Conservation (phyloP, 2,797 vertebrate species). For the Avahi laniger region DNA sequence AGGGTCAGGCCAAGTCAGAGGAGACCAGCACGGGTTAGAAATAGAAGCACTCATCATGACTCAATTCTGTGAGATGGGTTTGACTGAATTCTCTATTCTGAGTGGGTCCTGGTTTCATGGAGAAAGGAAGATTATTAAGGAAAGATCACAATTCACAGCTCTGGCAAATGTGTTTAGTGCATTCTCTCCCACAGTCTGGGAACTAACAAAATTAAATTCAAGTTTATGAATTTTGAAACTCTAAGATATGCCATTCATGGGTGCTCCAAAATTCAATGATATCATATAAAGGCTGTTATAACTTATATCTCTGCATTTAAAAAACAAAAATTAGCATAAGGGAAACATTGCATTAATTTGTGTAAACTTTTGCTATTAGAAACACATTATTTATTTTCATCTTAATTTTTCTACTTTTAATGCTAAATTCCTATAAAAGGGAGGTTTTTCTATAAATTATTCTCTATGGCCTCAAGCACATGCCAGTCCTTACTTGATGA, state of each 20-base stretch:
- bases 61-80: neutral
- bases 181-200: neutral
- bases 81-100: neutral
- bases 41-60: neutral
- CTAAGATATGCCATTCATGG: neutral
- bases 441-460: neutral
- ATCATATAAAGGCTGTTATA: neutral
- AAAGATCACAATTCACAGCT: neutral
- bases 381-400: neutral
- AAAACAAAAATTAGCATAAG: neutral
- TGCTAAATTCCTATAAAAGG: neutral
- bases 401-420: neutral
- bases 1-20: neutral
- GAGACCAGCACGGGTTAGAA: fast-evolving
- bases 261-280: neutral
- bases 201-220: slow-evolving; percentile 27
- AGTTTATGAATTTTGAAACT: neutral
- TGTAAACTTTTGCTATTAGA: neutral
- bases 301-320: neutral
- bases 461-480: neutral
- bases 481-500: neutral
- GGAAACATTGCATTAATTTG: neutral
- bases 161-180: neutral
- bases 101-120: neutral
- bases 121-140: slow-evolving; percentile 29